Conservation (phyloP, 2,797 vertebrate species). For the Paedocypris micromegethes region DNA sequence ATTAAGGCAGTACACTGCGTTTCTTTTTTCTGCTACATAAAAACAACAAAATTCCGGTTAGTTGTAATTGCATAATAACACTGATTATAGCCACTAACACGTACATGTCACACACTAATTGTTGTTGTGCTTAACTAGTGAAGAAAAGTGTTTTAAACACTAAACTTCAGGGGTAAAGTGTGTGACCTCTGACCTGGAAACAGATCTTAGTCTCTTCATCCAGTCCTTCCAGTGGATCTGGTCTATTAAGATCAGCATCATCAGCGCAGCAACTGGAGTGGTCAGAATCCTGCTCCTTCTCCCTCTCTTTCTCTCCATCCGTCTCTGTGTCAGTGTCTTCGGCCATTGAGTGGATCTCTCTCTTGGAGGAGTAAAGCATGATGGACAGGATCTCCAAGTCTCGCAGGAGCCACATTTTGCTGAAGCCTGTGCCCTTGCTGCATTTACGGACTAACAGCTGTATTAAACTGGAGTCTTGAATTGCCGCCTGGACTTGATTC, state of each 20-base stretch:
- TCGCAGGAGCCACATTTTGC: slow-evolving; percentile 93
- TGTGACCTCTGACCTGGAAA: slow-evolving; percentile 76
- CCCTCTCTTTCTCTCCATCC: slow-evolving; percentile 73
- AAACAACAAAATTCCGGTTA: no score
- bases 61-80: no score
- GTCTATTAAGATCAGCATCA: slow-evolving; percentile 74
- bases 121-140: no score
- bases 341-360: slow-evolving; percentile 79
- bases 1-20: no score
- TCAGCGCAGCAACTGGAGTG: slow-evolving; percentile 69
- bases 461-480: slow-evolving; percentile 82
- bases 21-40: no score
- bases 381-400: slow-evolving; percentile 96
- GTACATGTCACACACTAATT: no score
- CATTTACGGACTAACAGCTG: slow-evolving; percentile 94
- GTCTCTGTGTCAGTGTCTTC: slow-evolving; percentile 72
- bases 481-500: slow-evolving; percentile 77
- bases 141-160: no score
- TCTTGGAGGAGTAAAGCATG: slow-evolving; percentile 96
- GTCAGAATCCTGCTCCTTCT: slow-evolving; percentile 77
- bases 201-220: slow-evolving; percentile 96
- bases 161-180: not conserved
- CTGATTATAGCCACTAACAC: no score
- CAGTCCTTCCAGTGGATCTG: slow-evolving; percentile 87
- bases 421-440: slow-evolving; percentile 96